Percentiles rank a stretch among this genome's conserved stretches.
phyloP scores from a whole-genome alignment of 2,888 invertebrate genomes.

The Melipona beecheii region DNA sequence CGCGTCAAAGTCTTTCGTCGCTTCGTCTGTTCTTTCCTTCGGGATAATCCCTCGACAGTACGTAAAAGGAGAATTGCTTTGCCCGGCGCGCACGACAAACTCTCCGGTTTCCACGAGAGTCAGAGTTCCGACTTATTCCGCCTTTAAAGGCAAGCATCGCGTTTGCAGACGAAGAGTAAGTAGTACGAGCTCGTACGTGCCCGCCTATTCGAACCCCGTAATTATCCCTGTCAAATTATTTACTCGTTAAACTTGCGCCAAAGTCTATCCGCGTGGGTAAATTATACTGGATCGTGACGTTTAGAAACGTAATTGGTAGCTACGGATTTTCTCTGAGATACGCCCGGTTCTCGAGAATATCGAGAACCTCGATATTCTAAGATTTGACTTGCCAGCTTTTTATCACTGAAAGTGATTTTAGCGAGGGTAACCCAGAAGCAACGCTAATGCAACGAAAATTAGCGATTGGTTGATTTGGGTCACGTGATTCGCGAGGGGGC shows the following conservation, averaged over 20 bases:
- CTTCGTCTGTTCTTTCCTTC: neutral
- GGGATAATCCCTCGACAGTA: slow-evolving; percentile 10
- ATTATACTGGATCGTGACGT: slow-evolving; percentile 7
- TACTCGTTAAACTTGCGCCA: slow-evolving; percentile 33
- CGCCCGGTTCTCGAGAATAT: neutral
- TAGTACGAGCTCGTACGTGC: neutral
- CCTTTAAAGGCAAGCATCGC: slow-evolving; percentile 14
- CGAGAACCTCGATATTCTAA: no score
- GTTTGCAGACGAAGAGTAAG: slow-evolving; percentile 6
- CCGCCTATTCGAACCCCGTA: neutral
- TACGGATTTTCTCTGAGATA: neutral
- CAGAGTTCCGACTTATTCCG: slow-evolving; percentile 30
- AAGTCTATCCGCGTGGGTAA: neutral
- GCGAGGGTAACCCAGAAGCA: no score
- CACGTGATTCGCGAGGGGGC: no score
- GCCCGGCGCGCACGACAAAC: slow-evolving; percentile 4
- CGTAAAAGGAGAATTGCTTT: slow-evolving; percentile 13
- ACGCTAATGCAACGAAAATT: no score
- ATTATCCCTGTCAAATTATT: slow-evolving; percentile 41
- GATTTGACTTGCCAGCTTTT: neutral
- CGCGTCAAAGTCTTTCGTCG: slow-evolving; percentile 3
- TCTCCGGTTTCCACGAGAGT: neutral
- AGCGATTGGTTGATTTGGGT: no score
- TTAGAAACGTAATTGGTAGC: neutral
- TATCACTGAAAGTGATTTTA: no score